Evolutionary conservation across 2,113 vertebrate species (phyloP).

Genomic region (Epinephelus moara): DNA sequence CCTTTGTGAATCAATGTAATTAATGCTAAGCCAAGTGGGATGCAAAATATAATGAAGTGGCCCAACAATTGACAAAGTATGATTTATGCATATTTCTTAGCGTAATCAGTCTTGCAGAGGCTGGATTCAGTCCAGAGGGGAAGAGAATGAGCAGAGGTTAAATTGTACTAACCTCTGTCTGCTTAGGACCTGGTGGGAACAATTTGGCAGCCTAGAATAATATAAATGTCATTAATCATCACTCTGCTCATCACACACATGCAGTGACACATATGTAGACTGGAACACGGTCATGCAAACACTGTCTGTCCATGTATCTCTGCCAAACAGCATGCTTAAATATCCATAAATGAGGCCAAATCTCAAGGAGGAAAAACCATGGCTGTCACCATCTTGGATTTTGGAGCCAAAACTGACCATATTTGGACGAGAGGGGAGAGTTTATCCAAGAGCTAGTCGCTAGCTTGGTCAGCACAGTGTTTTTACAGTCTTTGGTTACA

Average conservation of each 20-base stretch:
- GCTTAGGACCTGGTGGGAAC: conserved; percentile 63
- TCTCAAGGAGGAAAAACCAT: background rate
- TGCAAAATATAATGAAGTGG: conserved; percentile 72
- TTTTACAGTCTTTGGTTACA: too few species aligned
- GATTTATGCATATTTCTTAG: conserved; percentile 80
- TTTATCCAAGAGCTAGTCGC: too few species aligned
- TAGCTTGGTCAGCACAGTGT: too few species aligned
- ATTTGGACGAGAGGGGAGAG: too few species aligned
- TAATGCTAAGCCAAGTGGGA: conserved; percentile 38
- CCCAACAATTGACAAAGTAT: conserved; percentile 75
- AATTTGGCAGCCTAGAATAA: conserved; percentile 72
- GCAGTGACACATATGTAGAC: conserved; percentile 15
- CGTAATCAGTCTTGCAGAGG: conserved; percentile 67
- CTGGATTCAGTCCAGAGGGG: conserved; percentile 59
- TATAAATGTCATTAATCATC: conserved; percentile 80
- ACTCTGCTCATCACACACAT: conserved; percentile 33
- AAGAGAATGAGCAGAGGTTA: conserved; percentile 74
- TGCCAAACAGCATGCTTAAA: background rate
- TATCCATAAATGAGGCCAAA: background rate
- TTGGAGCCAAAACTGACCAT: too few species aligned
- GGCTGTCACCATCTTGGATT: too few species aligned
- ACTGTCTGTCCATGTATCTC: conserved; percentile 17
- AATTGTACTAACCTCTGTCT: conserved; percentile 77
- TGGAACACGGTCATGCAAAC: background rate
- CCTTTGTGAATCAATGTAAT: conserved; percentile 59